Evolutionary conservation across 2,888 invertebrate species (phyloP), one percentile per base, ranked within the genome.

Genomic region (Netelia fuscicornis): DNA sequence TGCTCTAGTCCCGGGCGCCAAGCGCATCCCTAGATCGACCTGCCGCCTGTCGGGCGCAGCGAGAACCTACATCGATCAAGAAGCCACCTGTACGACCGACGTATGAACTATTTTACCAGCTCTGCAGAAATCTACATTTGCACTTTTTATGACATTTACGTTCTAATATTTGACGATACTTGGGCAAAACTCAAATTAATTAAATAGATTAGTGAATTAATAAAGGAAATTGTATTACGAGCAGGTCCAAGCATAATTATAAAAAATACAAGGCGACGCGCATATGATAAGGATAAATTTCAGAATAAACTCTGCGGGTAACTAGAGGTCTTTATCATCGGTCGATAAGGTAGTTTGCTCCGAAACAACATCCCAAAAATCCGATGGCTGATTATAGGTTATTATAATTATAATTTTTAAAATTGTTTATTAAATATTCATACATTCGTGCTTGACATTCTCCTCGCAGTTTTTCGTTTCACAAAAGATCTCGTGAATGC

Each of bases 401-500:
- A n/a, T n/a, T n/a, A n/a, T n/a, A 6, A 20, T 56, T 3, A 2
- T 6, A 6, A 9, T n/a, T 54, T 62, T 13, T 42, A 0, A 25
- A 20, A 25, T 13, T 11, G 13, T 8, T 60, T 79, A 54, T 70
- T 20, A 17, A 30, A 23, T 13, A 1, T 54, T 79, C 9, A 88
- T 25, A 25, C n/a, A 67, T 84, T 76, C 11, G 52, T 77, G 64
- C 77, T 86, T n/a, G 62, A 72, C 20, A 81, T 79, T 56, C 75
- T 83, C 37, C 44, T 20, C 0, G 23, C 48, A 2, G 30, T n/a
- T 25, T 68, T 72, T 48, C 52, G 54, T 52, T 64, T 74, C 0
- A 68, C 64, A 13, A 72, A 76, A 2, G 72, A 56, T 67, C 70
- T 84, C n/a, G 75, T 54, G 17, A 54, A 58, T 9, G 10, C 83